phyloP scores from a whole-genome alignment of 2,888 invertebrate genomes.

The Dryomyza anilis region DNA sequence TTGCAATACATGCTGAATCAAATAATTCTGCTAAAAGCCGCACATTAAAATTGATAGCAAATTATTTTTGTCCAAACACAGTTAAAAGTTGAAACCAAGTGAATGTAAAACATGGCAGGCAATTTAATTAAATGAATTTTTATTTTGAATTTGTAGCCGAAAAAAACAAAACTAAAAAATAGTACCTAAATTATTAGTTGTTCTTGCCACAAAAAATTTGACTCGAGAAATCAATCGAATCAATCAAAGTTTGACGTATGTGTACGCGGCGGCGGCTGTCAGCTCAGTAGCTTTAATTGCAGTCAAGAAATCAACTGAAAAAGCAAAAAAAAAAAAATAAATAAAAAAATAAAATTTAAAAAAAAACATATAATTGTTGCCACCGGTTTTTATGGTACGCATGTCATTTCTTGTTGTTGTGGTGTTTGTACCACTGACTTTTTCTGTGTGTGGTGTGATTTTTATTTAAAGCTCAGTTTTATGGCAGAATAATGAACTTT shows the following conservation, averaged over 20 bases:
- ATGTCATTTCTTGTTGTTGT: neutral
- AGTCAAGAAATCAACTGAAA: neutral
- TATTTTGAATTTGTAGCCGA: too few relatives aligned
- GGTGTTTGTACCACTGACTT: neutral
- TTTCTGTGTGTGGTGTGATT: neutral
- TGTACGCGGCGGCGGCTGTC: neutral
- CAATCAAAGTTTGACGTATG: neutral
- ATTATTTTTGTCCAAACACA: too few relatives aligned
- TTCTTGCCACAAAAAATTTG: neutral
- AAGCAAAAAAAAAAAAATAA: neutral
- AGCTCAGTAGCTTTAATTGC: neutral
- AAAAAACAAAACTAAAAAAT: too few relatives aligned
- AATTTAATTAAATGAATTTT: too few relatives aligned
- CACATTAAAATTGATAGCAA: too few relatives aligned
- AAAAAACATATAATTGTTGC: neutral
- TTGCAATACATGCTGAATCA: too few relatives aligned
- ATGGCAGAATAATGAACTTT: neutral
- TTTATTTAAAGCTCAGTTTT: neutral
- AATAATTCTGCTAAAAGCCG: too few relatives aligned
- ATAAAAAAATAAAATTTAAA: neutral
- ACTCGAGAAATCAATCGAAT: neutral
- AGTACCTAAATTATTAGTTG: neutral
- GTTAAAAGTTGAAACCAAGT: too few relatives aligned
- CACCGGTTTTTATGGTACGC: slow-evolving; percentile 4
- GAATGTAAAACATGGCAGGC: too few relatives aligned